These are phyloP conservation scores for Xanthorhoe designata DNA, from an alignment of 2,888 invertebrate genomes.

Conservation along the genomic window DNA sequence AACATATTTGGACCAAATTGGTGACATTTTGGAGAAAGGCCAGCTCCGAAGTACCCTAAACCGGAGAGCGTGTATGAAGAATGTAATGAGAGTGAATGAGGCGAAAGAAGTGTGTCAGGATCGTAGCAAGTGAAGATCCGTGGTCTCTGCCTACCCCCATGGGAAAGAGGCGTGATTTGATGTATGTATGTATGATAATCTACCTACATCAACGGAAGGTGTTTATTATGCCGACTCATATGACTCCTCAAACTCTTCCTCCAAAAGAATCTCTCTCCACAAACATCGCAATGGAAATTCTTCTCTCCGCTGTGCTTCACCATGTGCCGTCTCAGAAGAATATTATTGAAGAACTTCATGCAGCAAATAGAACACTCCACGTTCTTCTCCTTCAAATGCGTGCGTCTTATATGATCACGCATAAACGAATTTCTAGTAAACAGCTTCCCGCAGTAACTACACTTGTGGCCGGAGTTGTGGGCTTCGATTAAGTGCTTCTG, in stretches of 20 bases:
- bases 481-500: slow-evolving; percentile 83
- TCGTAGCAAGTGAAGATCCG: too few species aligned
- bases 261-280: slow-evolving; percentile 86
- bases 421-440: slow-evolving; percentile 76
- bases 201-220: slow-evolving; percentile 49
- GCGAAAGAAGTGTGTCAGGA: too few species aligned
- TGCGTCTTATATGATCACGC: slow-evolving; percentile 73
- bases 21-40: too few species aligned
- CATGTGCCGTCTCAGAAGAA: slow-evolving; percentile 74
- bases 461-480: slow-evolving; percentile 78
- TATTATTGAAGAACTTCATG: slow-evolving; percentile 79
- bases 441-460: slow-evolving; percentile 73
- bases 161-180: too few species aligned
- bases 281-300: slow-evolving; percentile 86
- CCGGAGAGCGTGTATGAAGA: too few species aligned
- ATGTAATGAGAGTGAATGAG: too few species aligned
- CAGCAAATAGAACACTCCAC: slow-evolving; percentile 76
- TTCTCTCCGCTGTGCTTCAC: slow-evolving; percentile 82
- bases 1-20: too few species aligned
- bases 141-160: too few species aligned
- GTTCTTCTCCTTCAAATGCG: slow-evolving; percentile 78
- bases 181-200: too few species aligned
- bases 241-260: slow-evolving; percentile 87
- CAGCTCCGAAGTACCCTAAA: too few species aligned
- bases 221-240: slow-evolving; percentile 74